A percentile compares a stretch with the other conserved stretches of the same genome.
phyloP scores from a whole-genome alignment of 2,888 invertebrate species.

The Lydus trimaculatus region DNA sequence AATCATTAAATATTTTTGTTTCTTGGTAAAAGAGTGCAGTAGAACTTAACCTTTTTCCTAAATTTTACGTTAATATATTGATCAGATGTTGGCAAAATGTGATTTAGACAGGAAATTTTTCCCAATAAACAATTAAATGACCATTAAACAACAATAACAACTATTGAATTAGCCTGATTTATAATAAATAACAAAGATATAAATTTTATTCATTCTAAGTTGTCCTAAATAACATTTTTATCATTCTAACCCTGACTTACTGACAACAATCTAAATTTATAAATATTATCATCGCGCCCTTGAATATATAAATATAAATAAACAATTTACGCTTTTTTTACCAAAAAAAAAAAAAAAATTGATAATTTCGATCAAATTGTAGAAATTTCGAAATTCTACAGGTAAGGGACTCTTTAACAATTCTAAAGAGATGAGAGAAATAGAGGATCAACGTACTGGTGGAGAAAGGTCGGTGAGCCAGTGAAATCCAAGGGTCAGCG shows the following conservation, averaged over 20 bases:
- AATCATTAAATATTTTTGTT: not conserved
- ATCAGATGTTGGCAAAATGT: not conserved
- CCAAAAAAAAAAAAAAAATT: too few species aligned
- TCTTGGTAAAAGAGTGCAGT: not conserved
- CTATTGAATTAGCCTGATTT: not conserved
- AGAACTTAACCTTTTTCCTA: not conserved
- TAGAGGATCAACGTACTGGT: constrained; percentile 44
- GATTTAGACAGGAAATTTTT: not conserved
- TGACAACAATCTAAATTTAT: constrained; percentile 28
- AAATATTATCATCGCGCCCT: constrained; percentile 13
- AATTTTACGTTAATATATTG: not conserved
- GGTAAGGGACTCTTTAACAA: too few species aligned
- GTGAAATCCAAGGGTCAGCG: constrained; percentile 53
- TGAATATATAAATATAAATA: constrained; percentile 8
- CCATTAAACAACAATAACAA: not conserved
- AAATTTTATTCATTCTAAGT: not conserved
- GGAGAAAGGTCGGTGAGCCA: constrained; percentile 52
- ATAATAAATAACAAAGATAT: not conserved
- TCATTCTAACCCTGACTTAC: constrained; percentile 33
- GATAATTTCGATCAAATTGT: not conserved
- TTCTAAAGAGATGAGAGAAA: not conserved
- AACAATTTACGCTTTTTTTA: too few species aligned
- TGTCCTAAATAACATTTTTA: constrained; percentile 30
- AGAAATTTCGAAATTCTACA: not conserved
- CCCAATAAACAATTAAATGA: not conserved